A percentile compares a stretch with the other conserved stretches of the same genome.
Conservation (phyloP, 2,888 invertebrate genomes). For the Diaperis boleti region DNA sequence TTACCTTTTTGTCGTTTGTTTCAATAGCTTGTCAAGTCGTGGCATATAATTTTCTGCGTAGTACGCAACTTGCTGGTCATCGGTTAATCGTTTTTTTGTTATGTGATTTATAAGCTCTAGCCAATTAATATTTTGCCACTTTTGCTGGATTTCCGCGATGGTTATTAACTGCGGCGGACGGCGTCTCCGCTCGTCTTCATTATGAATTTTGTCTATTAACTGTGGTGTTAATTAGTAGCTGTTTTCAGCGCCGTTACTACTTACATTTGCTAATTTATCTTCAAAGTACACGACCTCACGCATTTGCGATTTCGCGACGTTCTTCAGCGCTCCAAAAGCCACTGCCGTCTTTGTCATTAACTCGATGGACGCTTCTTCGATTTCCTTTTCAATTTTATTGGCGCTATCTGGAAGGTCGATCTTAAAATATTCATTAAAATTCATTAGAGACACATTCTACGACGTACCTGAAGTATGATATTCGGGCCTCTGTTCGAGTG, state of each 20-base stretch:
- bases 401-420: constrained; percentile 46
- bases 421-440: constrained; percentile 41
- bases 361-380: constrained; percentile 43
- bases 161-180: constrained; percentile 13
- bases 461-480: constrained; percentile 20
- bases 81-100: constrained; percentile 30
- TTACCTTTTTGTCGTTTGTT: constrained; percentile 44
- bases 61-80: constrained; percentile 37
- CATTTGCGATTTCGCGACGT: constrained; percentile 42
- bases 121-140: constrained; percentile 41
- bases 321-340: constrained; percentile 43
- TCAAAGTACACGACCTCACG: constrained; percentile 41
- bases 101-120: constrained; percentile 32
- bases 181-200: constrained; percentile 9
- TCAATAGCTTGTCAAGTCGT: constrained; percentile 42
- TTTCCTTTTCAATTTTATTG: constrained; percentile 29
- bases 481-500: constrained; percentile 9
- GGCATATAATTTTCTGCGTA: constrained; percentile 38
- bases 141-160: constrained; percentile 20
- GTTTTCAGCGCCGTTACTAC: background rate
- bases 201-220: constrained; percentile 20
- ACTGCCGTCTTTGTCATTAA: constrained; percentile 47
- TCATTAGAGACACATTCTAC: background rate
- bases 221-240: constrained; percentile 6
- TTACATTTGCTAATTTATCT: constrained; percentile 42